Base-by-base conservation (phyloP, 53 echinoderm and acorn worm species). In the Pentamera pediparva region DNA sequence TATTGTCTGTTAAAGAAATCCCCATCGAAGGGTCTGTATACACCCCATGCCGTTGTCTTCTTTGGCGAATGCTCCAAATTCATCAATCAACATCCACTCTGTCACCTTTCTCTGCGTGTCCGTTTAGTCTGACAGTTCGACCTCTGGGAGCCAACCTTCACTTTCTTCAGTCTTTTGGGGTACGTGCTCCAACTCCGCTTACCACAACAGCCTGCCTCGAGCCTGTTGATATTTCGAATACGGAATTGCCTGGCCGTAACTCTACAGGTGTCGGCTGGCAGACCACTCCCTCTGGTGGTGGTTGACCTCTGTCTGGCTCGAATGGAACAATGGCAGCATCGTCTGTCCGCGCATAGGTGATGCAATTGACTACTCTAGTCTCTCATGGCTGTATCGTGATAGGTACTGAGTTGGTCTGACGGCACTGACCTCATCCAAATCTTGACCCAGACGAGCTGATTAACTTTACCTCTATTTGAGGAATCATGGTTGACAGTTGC, bases 11-110 rank as follows among this genome's bases (percentile, higher is more conserved):
- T n/a, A 85, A 39, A 43, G 62, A 17, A 32, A 85, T 74, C 22
- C 49, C 43, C 79, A 79, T 18, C 74, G 41, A 1, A 81, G 62
- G 37, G n/a, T 69, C 19, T 69, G 62, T 20, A 56, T 70, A 32
- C 54, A 37, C 8, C 78, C 86, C 15, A 81, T 40, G 49, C 81
- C 86, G 6, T 26, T 4, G 4, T 77, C 86, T 81, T 69, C 34
- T 25, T 31, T 78, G 21, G 78, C 70, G 65, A 82, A 82, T 25
- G 79, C 75, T 10, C 35, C 64, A 3, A 32, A 62, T 31, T 86
- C 79, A 39, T 86, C 80, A 5, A 22, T 47, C 21, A 85, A 20
- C 51, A 85, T 62, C n/a, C 77, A 15, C 28, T 48, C 49, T 30
- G 69, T 77, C 28, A 37, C 32, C 12, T 21, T 21, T 40, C 51